phyloP scores from a whole-genome alignment of 2,888 invertebrate species.

The Alitta virens region DNA sequence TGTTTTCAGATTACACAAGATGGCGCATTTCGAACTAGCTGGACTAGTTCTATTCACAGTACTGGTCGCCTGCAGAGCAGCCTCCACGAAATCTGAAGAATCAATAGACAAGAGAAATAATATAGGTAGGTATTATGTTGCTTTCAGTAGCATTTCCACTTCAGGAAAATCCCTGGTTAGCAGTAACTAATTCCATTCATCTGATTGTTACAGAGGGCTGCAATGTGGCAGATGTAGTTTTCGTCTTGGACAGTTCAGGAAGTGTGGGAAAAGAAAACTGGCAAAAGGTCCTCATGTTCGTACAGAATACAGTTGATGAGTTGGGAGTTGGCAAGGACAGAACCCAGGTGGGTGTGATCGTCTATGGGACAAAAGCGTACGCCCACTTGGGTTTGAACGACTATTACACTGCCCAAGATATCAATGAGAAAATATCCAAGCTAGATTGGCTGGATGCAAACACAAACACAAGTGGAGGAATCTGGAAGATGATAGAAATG shows the following conservation, averaged over 20 bases:
- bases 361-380: constrained; percentile 8
- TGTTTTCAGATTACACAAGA: too few species aligned
- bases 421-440: neutral
- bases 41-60: too few species aligned
- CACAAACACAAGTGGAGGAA: constrained; percentile 16
- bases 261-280: neutral
- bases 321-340: neutral
- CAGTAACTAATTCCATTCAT: too few species aligned
- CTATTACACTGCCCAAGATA: neutral
- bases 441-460: constrained; percentile 8
- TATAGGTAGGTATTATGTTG: too few species aligned
- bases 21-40: too few species aligned
- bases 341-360: neutral
- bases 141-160: too few species aligned
- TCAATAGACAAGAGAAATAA: too few species aligned
- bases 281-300: neutral
- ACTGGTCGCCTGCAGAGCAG: too few species aligned
- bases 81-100: too few species aligned
- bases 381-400: constrained; percentile 3
- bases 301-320: neutral
- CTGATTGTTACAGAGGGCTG: neutral
- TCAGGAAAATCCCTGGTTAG: too few species aligned
- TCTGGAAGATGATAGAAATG: constrained; percentile 9
- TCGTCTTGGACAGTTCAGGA: neutral
- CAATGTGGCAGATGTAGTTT: neutral